Percentiles rank a stretch among this genome's conserved stretches.
phyloP scores from a whole-genome alignment of 1,140 invertebrate genomes.

The Aphelenchoides besseyi region DNA sequence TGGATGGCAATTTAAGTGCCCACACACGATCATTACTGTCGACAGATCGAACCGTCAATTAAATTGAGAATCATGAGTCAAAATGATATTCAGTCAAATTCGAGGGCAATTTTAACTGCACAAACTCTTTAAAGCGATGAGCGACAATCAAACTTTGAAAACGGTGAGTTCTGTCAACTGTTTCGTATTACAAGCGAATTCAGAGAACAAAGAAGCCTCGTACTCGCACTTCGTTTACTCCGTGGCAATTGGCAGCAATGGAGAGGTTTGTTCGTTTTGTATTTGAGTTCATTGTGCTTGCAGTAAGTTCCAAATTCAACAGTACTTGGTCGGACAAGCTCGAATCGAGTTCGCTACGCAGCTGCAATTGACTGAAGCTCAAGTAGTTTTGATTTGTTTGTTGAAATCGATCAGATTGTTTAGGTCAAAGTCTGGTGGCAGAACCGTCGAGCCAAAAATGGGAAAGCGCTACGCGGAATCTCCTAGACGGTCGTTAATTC shows the following conservation, averaged over 20 bases:
- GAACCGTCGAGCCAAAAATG: constrained; percentile 3
- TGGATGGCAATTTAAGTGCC: not conserved
- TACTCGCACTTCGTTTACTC: constrained; percentile 10
- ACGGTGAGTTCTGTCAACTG: not conserved
- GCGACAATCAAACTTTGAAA: no score
- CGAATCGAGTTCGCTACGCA: constrained; percentile 5
- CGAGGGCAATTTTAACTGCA: not conserved
- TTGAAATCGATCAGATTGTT: not conserved
- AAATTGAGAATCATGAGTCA: not conserved
- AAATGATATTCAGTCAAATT: not conserved
- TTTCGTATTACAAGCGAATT: not conserved
- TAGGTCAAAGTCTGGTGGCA: constrained; percentile 23
- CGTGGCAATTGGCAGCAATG: constrained; percentile 11
- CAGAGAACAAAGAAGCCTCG: constrained; percentile 1
- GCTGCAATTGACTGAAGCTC: constrained; percentile 13
- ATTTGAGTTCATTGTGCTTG: no score
- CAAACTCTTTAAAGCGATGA: no score
- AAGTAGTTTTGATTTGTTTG: constrained; percentile 3
- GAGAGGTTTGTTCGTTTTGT: not conserved
- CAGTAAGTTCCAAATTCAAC: constrained; percentile 10
- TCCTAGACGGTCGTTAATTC: no score
- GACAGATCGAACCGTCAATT: not conserved
- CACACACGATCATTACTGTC: not conserved
- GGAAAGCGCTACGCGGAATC: not conserved
- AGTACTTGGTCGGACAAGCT: constrained; percentile 19